Evolutionary conservation across 2,888 invertebrate species (phyloP).

Genomic region (Nipponacmea schrenckii): DNA sequence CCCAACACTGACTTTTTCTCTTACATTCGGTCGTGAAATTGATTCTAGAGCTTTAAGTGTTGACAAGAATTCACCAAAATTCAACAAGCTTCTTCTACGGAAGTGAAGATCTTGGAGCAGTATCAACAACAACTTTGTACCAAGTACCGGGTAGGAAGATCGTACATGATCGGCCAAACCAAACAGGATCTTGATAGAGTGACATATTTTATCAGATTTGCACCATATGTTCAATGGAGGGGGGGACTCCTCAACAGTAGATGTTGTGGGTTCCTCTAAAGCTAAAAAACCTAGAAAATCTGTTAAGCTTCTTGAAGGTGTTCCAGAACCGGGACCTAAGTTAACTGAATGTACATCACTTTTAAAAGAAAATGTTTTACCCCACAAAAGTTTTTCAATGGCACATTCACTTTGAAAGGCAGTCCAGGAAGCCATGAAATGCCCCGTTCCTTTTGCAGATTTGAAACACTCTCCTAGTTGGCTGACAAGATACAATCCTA

Average conservation of each 20-base stretch:
- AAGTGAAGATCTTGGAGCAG: background rate
- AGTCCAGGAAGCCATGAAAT: background rate
- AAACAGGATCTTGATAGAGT: background rate
- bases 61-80: background rate
- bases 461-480: background rate
- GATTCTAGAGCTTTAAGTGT: background rate
- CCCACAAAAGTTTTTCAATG: conserved; percentile 3
- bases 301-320: background rate
- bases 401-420: background rate
- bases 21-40: background rate
- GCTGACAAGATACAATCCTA: background rate
- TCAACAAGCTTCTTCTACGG: background rate
- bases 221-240: background rate
- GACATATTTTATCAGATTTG: background rate
- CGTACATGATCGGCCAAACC: background rate
- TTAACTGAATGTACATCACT: background rate
- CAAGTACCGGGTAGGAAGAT: background rate
- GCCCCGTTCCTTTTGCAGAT: background rate
- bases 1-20: conserved; percentile 1
- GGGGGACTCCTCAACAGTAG: background rate
- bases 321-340: background rate
- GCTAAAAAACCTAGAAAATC: background rate
- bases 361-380: background rate
- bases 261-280: background rate
- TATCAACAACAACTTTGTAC: background rate